These are phyloP conservation scores for Rhagophthalmus giganteus DNA, from an alignment of 2,888 invertebrate genomes.

Conservation along the genomic window DNA sequence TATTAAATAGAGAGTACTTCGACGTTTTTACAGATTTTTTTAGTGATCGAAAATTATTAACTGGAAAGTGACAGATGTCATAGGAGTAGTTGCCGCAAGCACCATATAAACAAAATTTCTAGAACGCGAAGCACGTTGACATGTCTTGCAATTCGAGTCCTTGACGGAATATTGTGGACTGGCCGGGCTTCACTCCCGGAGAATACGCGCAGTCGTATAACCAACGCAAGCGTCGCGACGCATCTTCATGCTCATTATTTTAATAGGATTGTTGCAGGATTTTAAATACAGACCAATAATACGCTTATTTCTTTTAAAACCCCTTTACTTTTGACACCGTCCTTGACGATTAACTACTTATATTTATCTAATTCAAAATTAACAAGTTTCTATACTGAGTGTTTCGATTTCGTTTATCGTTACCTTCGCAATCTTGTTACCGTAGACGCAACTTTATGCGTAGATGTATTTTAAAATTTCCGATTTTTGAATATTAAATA, in stretches of 20 bases:
- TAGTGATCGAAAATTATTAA: slow-evolving; percentile 1
- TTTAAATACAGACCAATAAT: slow-evolving; percentile 46
- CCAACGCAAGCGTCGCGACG: slow-evolving; percentile 43
- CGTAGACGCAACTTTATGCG: neutral
- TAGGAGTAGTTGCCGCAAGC: slow-evolving; percentile 6
- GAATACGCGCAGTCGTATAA: slow-evolving; percentile 40
- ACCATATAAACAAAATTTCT: slow-evolving; percentile 32
- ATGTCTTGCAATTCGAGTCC: slow-evolving; percentile 26
- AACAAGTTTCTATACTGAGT: neutral
- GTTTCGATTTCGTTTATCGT: neutral
- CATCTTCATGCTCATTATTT: slow-evolving; percentile 47
- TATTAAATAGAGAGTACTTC: neutral
- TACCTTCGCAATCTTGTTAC: neutral
- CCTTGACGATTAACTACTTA: slow-evolving; percentile 1
- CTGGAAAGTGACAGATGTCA: slow-evolving; percentile 7
- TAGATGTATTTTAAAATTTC: neutral
- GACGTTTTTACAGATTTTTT: neutral
- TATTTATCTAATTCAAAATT: neutral
- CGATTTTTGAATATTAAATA: no score
- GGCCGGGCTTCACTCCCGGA: slow-evolving; percentile 42
- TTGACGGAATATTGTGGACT: slow-evolving; percentile 39
- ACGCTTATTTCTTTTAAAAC: slow-evolving; percentile 35
- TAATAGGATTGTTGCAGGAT: slow-evolving; percentile 49
- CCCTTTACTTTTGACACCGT: slow-evolving; percentile 24
- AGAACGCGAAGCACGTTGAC: slow-evolving; percentile 28